Evolutionary conservation across 2,888 invertebrate species (phyloP).

Genomic region (Drosophila mimetica): DNA sequence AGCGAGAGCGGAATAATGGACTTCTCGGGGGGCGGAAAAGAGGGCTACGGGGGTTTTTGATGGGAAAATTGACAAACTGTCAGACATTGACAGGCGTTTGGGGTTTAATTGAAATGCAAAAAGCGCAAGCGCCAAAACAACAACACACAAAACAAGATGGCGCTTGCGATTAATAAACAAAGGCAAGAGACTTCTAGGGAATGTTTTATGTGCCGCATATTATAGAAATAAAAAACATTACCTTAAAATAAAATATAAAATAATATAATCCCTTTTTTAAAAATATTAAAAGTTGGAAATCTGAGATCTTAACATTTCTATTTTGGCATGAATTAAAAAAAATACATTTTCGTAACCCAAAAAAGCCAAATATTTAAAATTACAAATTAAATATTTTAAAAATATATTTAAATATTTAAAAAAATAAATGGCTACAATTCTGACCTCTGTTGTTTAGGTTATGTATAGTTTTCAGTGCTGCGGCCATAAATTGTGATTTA

Average conservation of each 20-base stretch:
- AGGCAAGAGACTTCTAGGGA: slow-evolving; percentile 36
- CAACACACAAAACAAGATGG: slow-evolving; percentile 68
- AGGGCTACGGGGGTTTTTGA: neutral
- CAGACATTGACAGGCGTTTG: slow-evolving; percentile 75
- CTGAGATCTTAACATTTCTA: too few species aligned
- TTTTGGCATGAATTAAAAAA: too few species aligned
- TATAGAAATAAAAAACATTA: neutral
- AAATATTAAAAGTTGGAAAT: too few species aligned
- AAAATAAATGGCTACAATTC: neutral
- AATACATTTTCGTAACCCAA: too few species aligned
- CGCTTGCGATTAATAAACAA: slow-evolving; percentile 71
- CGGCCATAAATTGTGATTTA: slow-evolving; percentile 63
- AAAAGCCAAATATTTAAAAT: too few species aligned
- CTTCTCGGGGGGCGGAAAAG: neutral
- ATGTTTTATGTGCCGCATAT: slow-evolving; percentile 4
- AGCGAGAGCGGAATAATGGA: slow-evolving; percentile 19
- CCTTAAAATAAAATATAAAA: neutral
- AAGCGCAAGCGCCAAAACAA: slow-evolving; percentile 78
- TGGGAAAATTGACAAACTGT: slow-evolving; percentile 73
- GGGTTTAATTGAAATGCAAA: slow-evolving; percentile 80
- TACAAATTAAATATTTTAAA: too few species aligned
- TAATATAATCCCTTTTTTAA: neutral
- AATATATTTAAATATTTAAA: neutral
- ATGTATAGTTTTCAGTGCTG: slow-evolving; percentile 26
- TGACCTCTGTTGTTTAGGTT: slow-evolving; percentile 11